Conservation (phyloP, 2,888 invertebrate genomes). For the Philhelius pedissequus region DNA sequence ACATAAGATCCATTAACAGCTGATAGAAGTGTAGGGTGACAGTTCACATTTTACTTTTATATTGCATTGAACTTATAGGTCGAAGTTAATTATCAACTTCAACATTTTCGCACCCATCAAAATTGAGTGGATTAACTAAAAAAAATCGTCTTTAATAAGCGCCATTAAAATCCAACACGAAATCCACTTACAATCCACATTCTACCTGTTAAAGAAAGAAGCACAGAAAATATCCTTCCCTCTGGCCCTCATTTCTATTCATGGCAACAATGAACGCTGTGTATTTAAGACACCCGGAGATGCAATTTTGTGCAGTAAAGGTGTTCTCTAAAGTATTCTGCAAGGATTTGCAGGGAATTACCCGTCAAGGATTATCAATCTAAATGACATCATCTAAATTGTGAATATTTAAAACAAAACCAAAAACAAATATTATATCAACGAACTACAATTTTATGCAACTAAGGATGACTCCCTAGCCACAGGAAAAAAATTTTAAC, state of each 20-base stretch:
- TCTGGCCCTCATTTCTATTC: not conserved
- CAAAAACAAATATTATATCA: constrained; percentile 7
- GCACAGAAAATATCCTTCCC: not conserved
- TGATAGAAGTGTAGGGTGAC: too few relatives aligned
- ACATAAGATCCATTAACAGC: too few relatives aligned
- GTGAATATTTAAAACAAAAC: constrained; percentile 11
- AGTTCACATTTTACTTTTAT: too few relatives aligned
- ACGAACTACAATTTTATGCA: not conserved
- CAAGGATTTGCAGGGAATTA: not conserved
- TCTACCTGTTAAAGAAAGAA: too few relatives aligned
- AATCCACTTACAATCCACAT: too few relatives aligned
- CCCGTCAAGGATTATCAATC: constrained; percentile 47
- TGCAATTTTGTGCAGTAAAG: not conserved
- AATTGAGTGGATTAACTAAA: too few relatives aligned
- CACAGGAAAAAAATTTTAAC: not conserved
- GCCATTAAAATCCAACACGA: too few relatives aligned
- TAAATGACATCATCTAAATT: constrained; percentile 50
- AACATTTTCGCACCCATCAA: too few relatives aligned
- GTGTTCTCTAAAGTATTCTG: not conserved
- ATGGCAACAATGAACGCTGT: not conserved
- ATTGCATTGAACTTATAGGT: too few relatives aligned
- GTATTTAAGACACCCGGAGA: not conserved
- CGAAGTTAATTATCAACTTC: too few relatives aligned
- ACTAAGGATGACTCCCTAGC: constrained; percentile 30
- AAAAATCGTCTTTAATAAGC: too few relatives aligned